A percentile compares a stretch with the other conserved stretches of the same genome.
These are phyloP conservation scores for Vimba vimba DNA, from an alignment of 2,113 vertebrate genomes.

Conservation along the genomic window DNA sequence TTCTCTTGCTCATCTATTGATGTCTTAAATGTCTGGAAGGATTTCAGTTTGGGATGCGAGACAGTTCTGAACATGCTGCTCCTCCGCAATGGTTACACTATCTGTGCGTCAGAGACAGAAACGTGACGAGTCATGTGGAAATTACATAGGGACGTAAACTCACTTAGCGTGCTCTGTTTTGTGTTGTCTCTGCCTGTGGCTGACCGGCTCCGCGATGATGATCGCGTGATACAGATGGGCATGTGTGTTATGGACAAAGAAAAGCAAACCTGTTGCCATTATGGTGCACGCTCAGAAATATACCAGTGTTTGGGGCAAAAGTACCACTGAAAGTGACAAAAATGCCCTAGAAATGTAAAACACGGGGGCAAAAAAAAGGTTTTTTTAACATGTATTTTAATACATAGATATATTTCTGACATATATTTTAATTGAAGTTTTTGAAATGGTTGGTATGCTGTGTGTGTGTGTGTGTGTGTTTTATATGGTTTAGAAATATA, in stretches of 20 bases:
- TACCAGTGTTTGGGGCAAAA: neutral
- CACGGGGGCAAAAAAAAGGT: neutral
- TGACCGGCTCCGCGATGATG: neutral
- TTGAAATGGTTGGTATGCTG: slow-evolving; percentile 12
- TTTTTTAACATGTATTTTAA: slow-evolving; percentile 25
- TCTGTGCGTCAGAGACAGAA: slow-evolving; percentile 29
- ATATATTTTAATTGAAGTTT: neutral
- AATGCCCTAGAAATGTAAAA: slow-evolving; percentile 6
- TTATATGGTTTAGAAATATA: neutral
- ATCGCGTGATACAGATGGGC: neutral
- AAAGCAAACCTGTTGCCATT: neutral
- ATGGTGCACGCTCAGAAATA: neutral
- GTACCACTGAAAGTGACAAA: neutral
- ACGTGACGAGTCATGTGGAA: slow-evolving; percentile 24
- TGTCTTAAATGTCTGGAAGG: neutral
- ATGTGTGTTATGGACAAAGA: neutral
- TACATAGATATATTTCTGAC: slow-evolving; percentile 35
- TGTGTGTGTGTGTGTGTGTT: neutral
- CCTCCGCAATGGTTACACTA: slow-evolving; percentile 4
- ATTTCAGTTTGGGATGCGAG: slow-evolving; percentile 7
- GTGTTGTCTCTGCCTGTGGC: slow-evolving; percentile 22
- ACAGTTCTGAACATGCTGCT: slow-evolving; percentile 10
- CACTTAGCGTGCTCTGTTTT: slow-evolving; percentile 18
- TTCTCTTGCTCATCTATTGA: slow-evolving; percentile 1
- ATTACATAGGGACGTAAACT: slow-evolving; percentile 14